A percentile compares a stretch with the other conserved stretches of the same genome.
phyloP scores from a whole-genome alignment of 2,888 invertebrate genomes.

The Hetaerina titia region DNA sequence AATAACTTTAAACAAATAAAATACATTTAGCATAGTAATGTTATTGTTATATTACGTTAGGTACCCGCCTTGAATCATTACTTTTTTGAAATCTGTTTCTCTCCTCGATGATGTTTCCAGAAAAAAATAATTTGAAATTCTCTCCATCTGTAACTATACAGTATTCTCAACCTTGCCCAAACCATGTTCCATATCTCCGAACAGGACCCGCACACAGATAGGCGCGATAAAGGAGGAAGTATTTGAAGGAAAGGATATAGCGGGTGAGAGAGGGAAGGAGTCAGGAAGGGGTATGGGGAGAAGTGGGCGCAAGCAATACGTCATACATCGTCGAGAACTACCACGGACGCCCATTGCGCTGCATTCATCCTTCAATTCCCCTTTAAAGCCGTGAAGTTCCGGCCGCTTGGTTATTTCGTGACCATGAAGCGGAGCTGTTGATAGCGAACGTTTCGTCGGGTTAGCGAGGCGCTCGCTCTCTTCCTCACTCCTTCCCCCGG shows the following conservation, averaged over 20 bases:
- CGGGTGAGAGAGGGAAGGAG: background rate
- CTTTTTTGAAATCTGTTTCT: too few relatives aligned
- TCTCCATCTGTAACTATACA: too few relatives aligned
- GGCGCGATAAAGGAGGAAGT: background rate
- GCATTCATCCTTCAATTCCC: background rate
- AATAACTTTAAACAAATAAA: too few relatives aligned
- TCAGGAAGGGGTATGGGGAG: background rate
- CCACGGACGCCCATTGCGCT: background rate
- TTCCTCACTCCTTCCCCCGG: background rate
- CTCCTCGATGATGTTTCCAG: too few relatives aligned
- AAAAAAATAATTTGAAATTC: too few relatives aligned
- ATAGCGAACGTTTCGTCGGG: background rate
- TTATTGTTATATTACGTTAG: too few relatives aligned
- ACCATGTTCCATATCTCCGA: too few relatives aligned
- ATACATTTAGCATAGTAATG: too few relatives aligned
- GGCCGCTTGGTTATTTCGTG: conserved; percentile 43
- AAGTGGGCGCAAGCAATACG: background rate
- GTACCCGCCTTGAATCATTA: too few relatives aligned
- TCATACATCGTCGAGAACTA: background rate
- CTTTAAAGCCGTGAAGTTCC: background rate
- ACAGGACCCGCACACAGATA: too few relatives aligned
- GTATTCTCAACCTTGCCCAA: too few relatives aligned
- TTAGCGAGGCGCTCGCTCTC: background rate
- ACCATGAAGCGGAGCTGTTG: conserved; percentile 11
- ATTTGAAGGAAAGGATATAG: background rate